Evolutionary conservation across 2,797 vertebrate species (phyloP).

Genomic region (Apodemus agrarius): DNA sequence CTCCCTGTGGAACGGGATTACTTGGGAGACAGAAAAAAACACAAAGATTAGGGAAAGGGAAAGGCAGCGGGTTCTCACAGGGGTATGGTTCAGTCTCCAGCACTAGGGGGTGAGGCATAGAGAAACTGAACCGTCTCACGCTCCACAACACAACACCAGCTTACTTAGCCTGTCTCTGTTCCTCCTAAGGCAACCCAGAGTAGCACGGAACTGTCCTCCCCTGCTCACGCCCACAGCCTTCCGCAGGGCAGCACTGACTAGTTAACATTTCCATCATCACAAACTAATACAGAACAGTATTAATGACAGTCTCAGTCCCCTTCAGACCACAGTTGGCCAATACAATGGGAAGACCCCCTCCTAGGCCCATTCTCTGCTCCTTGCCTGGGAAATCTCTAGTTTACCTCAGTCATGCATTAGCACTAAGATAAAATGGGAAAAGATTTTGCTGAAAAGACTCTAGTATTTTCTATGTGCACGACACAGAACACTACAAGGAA

Average conservation of each 20-base stretch:
- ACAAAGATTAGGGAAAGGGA: background rate
- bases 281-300: background rate
- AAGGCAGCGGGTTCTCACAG: background rate
- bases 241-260: background rate
- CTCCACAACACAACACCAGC: rapidly evolving
- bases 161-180: background rate
- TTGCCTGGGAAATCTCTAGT: background rate
- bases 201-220: background rate
- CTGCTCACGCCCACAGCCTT: background rate
- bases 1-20: background rate
- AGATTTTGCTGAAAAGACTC: conserved; percentile 28
- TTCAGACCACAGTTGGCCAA: background rate
- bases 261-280: background rate
- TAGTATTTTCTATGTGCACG: background rate
- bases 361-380: background rate
- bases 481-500: background rate
- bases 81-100: background rate
- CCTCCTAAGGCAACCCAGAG: background rate
- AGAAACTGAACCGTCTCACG: background rate
- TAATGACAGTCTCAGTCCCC: background rate
- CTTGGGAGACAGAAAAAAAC: background rate
- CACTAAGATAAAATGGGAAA: background rate
- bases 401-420: background rate
- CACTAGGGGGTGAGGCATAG: background rate
- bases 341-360: background rate